phyloP scores from a whole-genome alignment of 2,113 vertebrate species.

The Nestor notabilis region DNA sequence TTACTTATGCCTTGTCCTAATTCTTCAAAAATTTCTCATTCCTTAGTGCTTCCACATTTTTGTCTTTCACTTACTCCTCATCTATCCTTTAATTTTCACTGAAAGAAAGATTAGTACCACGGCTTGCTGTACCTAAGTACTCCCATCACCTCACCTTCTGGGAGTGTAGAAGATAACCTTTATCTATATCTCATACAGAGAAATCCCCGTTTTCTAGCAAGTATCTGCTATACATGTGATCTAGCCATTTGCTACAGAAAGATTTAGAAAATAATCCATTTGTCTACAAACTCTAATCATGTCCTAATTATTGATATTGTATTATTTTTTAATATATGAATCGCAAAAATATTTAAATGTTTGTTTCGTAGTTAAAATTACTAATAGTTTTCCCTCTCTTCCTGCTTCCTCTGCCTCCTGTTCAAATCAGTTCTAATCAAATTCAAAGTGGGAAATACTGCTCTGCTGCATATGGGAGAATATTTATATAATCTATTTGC shows the following conservation, averaged over 20 bases:
- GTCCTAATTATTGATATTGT: not conserved
- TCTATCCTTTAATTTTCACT: not conserved
- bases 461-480: conserved; percentile 13
- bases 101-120: not conserved
- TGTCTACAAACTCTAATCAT: not conserved
- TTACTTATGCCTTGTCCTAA: not conserved
- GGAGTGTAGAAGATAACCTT: not conserved
- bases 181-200: not conserved
- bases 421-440: conserved; percentile 9
- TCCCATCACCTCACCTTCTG: not conserved
- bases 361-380: not conserved
- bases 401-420: conserved; percentile 23
- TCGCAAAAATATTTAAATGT: not conserved
- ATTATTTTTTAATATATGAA: not conserved
- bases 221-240: not conserved
- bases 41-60: not conserved
- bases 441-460: conserved; percentile 41
- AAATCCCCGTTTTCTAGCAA: not conserved
- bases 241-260: not conserved
- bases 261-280: not conserved
- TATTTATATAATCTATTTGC: conserved; percentile 20
- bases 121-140: not conserved
- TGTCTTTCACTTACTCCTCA: not conserved
- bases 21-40: not conserved
- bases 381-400: not conserved